These are phyloP conservation scores for Diadema setosum DNA, from an alignment of 35 echinoderm and acorn worm species.

Conservation along the genomic window DNA sequence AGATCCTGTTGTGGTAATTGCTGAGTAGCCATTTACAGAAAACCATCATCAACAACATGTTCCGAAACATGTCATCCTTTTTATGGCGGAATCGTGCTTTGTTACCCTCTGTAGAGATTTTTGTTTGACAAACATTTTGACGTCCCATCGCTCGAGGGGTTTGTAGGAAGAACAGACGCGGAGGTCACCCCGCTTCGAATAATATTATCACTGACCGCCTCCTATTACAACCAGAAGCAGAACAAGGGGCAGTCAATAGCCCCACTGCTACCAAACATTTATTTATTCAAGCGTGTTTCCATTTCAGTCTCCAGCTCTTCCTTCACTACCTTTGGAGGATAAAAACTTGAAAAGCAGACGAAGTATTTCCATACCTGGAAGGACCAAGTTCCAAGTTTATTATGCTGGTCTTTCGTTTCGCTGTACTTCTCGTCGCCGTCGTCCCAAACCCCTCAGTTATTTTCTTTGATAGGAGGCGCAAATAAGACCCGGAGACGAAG, in stretches of 20 bases:
- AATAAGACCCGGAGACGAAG: no score
- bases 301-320: background rate
- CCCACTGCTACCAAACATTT: background rate
- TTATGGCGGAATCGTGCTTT: background rate
- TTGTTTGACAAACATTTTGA: background rate
- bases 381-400: background rate
- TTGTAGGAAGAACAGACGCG: background rate
- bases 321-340: no score
- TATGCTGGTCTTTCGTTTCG: background rate
- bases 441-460: no score
- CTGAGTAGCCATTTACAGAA: background rate
- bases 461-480: no score
- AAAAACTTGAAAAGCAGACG: no score
- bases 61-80: background rate
- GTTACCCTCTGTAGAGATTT: background rate
- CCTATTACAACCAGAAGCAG: background rate
- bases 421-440: background rate
- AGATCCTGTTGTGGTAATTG: no score
- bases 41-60: background rate
- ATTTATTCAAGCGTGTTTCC: background rate
- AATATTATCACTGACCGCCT: constrained; percentile 10
- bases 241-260: background rate
- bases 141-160: background rate
- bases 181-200: background rate
- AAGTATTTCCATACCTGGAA: background rate